A percentile compares a stretch with the other conserved stretches of the same genome.
phyloP scores from a whole-genome alignment of 2,888 invertebrate species.

The Leptinotarsa juncta region DNA sequence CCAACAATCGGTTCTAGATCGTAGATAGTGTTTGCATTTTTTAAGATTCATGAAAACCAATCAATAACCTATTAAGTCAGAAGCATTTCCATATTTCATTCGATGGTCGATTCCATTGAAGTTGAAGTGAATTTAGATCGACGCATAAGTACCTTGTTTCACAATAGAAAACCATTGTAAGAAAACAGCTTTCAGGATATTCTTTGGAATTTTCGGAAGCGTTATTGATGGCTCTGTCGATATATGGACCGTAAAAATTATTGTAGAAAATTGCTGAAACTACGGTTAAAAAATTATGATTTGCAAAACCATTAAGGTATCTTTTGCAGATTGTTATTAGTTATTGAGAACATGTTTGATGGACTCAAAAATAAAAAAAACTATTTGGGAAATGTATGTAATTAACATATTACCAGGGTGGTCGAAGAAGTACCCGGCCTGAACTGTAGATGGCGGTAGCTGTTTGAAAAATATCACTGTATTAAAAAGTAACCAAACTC shows the following conservation, averaged over 20 bases:
- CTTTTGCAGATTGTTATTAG: too few relatives aligned
- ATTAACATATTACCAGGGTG: too few relatives aligned
- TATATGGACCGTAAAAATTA: background rate
- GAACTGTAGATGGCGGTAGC: too few relatives aligned
- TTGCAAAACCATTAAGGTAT: too few relatives aligned
- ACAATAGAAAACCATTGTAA: background rate
- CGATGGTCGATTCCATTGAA: slow-evolving; percentile 11
- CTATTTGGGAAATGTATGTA: too few relatives aligned
- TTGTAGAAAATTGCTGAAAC: background rate
- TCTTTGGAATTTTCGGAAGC: background rate
- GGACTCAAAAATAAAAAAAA: too few relatives aligned
- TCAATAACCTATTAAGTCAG: slow-evolving; percentile 23
- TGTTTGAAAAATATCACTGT: too few relatives aligned
- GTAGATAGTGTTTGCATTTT: slow-evolving; percentile 22
- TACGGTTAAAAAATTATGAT: too few relatives aligned
- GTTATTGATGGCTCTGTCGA: slow-evolving; percentile 5
- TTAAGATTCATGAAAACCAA: slow-evolving; percentile 32
- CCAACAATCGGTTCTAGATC: slow-evolving; percentile 17
- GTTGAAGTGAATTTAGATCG: slow-evolving; percentile 6
- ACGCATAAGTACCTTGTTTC: slow-evolving; percentile 2
- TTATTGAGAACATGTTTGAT: too few relatives aligned
- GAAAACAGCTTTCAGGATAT: slow-evolving; percentile 9
- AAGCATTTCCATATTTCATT: slow-evolving; percentile 16
- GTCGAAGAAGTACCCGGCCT: too few relatives aligned
- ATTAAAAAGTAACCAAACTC: too few relatives aligned